These are phyloP conservation scores for Schizotus pectinicornis DNA, from an alignment of 2,888 invertebrate genomes.

Conservation along the genomic window DNA sequence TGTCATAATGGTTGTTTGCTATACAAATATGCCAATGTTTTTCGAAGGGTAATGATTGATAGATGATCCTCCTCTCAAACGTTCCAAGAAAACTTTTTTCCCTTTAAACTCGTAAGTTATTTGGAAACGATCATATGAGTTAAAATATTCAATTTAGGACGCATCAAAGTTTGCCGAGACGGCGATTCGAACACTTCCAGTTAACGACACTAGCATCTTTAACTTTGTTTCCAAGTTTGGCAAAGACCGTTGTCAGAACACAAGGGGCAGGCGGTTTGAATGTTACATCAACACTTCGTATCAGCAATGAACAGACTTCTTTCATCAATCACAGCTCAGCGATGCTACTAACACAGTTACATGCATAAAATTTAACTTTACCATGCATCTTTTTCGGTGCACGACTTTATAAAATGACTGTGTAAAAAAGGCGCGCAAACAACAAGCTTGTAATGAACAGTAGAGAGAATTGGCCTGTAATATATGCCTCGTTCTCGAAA, in stretches of 20 bases:
- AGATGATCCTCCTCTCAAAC: neutral
- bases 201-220: slow-evolving; percentile 18
- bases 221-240: slow-evolving; percentile 25
- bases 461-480: too few relatives aligned
- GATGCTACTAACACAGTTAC: neutral
- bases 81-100: slow-evolving; percentile 5
- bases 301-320: slow-evolving; percentile 48
- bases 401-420: too few relatives aligned
- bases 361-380: neutral
- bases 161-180: slow-evolving; percentile 36
- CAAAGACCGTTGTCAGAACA: slow-evolving; percentile 15
- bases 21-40: neutral
- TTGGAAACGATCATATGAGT: slow-evolving; percentile 36
- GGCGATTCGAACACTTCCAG: slow-evolving; percentile 34
- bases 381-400: too few relatives aligned
- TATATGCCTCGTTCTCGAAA: too few relatives aligned
- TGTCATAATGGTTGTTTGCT: neutral
- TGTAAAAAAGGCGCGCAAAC: too few relatives aligned
- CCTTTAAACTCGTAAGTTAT: slow-evolving; percentile 13
- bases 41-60: slow-evolving; percentile 10
- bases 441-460: too few relatives aligned
- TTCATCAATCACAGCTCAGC: slow-evolving; percentile 49
- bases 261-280: slow-evolving; percentile 35
- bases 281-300: slow-evolving; percentile 47
- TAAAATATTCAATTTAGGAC: slow-evolving; percentile 42